Evolutionary conservation across 2,888 invertebrate genomes (phyloP), one percentile per base, ranked within the genome.

Genomic region (Graphium colonna): DNA sequence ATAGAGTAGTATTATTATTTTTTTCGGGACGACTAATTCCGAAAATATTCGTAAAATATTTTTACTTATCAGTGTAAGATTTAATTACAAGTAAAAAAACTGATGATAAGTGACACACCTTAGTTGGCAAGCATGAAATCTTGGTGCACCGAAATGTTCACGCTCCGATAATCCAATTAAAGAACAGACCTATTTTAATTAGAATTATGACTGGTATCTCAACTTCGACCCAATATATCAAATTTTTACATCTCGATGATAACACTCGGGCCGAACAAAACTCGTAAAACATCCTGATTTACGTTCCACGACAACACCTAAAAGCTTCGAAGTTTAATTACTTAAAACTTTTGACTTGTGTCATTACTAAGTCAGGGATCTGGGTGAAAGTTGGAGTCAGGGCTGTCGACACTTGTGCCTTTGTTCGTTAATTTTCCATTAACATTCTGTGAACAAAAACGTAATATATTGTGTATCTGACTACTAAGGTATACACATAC

Each of bases 341-440:
- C 72, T 73, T 65, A 64, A 66, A 75, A 73, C 60, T 78, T 77
- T 67, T 63, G 68, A 65, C 69, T 72, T 65, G 65, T 71, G 69
- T 73, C 69, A 64, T 69, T 67, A 70, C 62, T 64, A 63, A 64
- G 59, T 42, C 42, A 16, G 42, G 52, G 21, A 52, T 46, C 33
- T 39, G 46, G 16, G 15, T 53, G 55, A 44, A 56, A 53, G 60
- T 60, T 58, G n/a, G 13, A 8, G 3, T 4, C 47, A 52, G 42
- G 46, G 47, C 1, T 52, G 52, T 36, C 47, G 17, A 12, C 1
- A 15, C n/a, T n/a, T n/a, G n/a, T n/a, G n/a, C n/a, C n/a, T n/a
- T n/a, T n/a, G n/a, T n/a, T n/a, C n/a, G n/a, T n/a, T n/a, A n/a
- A n/a, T n/a, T n/a, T n/a, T n/a, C n/a, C n/a, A n/a, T n/a, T n/a